Percentiles rank a stretch among this genome's conserved stretches.
These are phyloP conservation scores for Molossus molossus DNA, from an alignment of 2,797 vertebrate species.

Conservation along the genomic window DNA sequence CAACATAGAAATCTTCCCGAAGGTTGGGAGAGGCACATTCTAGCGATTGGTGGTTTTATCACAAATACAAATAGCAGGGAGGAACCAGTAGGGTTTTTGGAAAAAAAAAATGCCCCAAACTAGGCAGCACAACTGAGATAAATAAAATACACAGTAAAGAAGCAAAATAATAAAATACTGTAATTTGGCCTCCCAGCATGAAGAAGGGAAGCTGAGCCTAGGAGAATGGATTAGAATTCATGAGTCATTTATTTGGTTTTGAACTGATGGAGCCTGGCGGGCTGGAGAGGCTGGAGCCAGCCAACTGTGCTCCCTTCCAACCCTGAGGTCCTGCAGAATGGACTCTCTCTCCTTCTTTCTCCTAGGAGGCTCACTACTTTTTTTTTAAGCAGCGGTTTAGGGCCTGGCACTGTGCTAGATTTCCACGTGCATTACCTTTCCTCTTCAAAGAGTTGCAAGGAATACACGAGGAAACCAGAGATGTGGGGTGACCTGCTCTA, in stretches of 20 bases:
- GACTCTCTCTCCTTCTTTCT: background rate
- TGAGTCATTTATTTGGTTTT: slow-evolving; percentile 85
- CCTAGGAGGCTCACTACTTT: background rate
- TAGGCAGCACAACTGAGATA: slow-evolving; percentile 87
- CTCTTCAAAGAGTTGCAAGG: slow-evolving; percentile 1
- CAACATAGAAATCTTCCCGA: background rate
- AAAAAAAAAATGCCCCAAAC: slow-evolving; percentile 82
- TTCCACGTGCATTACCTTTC: background rate
- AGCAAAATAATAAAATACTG: slow-evolving; percentile 90
- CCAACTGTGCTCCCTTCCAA: background rate
- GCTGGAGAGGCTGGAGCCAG: background rate
- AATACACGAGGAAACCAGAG: background rate
- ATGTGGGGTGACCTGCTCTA: background rate
- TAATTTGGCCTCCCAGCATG: slow-evolving; percentile 89
- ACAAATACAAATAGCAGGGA: slow-evolving; percentile 85
- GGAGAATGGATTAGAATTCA: slow-evolving; percentile 87
- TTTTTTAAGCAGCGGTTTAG: background rate
- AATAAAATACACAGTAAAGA: slow-evolving; percentile 89
- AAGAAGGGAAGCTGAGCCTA: slow-evolving; percentile 84
- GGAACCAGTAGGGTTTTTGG: slow-evolving; percentile 85
- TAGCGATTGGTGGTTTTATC: slow-evolving; percentile 56
- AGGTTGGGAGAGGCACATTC: background rate
- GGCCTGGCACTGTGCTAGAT: background rate
- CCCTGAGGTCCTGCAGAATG: background rate
- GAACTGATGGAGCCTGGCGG: slow-evolving; percentile 74